Evolutionary conservation across 1,140 invertebrate species (phyloP).

Genomic region (Tetranychus cinnabarinus): DNA sequence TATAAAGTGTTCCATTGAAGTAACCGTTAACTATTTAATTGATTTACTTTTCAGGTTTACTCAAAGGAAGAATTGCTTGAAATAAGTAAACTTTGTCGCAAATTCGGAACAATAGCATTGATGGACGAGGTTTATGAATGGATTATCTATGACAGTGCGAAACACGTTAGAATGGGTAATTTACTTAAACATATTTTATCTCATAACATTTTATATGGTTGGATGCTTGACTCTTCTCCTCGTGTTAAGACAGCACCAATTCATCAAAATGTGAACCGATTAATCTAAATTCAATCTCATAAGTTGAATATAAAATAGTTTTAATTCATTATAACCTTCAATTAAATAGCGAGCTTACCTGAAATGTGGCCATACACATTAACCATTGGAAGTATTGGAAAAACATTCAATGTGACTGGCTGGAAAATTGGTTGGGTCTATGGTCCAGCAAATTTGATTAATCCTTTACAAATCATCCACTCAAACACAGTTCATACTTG

Average conservation of each 20-base stretch:
- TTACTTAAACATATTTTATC: constrained; percentile 4
- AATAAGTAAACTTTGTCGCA: constrained; percentile 66
- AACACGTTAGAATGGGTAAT: constrained; percentile 70
- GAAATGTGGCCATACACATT: constrained; percentile 95
- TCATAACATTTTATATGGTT: not conserved
- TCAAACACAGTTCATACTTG: constrained; percentile 84
- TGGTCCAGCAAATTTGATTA: constrained; percentile 50
- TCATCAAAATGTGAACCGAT: not conserved
- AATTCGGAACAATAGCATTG: constrained; percentile 71
- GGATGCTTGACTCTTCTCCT: not conserved
- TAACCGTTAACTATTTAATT: not conserved
- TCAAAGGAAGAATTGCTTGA: constrained; percentile 30
- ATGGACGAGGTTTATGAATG: constrained; percentile 98
- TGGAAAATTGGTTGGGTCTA: constrained; percentile 96
- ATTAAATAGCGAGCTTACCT: constrained; percentile 50
- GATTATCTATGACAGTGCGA: constrained; percentile 60
- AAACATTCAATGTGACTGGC: constrained; percentile 90
- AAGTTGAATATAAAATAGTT: not conserved
- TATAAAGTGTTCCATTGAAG: not conserved
- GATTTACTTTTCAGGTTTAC: constrained; percentile 22
- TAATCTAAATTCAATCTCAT: not conserved
- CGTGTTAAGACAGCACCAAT: not conserved
- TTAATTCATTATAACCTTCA: not conserved
- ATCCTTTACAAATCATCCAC: constrained; percentile 64
- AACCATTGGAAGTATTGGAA: constrained; percentile 88